Evolutionary conservation across 2,797 vertebrate species (phyloP).

Genomic region (Nyctalus aviator): DNA sequence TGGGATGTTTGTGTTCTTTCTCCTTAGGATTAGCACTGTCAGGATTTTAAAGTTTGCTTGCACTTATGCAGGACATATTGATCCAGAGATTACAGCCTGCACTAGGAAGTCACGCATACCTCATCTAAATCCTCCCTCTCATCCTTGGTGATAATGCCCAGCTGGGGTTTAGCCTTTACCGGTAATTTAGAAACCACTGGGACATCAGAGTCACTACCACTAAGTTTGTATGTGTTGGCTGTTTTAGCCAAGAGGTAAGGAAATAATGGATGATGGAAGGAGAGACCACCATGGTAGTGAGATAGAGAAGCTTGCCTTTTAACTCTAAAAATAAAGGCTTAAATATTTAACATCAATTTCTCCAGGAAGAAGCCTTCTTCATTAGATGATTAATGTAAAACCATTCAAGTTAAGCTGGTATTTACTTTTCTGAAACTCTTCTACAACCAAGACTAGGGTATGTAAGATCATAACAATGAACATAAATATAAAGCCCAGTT

Average conservation of each 20-base stretch:
- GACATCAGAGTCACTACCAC: background rate
- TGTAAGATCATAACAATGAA: background rate
- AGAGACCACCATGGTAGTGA: background rate
- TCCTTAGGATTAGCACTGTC: background rate
- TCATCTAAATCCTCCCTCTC: background rate
- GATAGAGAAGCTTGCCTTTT: background rate
- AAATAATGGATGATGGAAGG: background rate
- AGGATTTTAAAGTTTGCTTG: background rate
- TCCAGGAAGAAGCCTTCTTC: background rate
- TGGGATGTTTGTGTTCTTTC: background rate
- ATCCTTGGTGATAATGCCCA: background rate
- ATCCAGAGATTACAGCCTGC: slow-evolving; percentile 26
- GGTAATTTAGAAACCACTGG: background rate
- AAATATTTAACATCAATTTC: background rate
- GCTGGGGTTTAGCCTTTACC: slow-evolving; percentile 26
- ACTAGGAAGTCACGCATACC: background rate
- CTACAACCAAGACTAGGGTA: background rate
- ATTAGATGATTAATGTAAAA: background rate
- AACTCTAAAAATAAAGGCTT: background rate
- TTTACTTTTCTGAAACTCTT: slow-evolving; percentile 44
- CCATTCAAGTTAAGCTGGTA: background rate
- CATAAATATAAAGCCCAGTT: background rate
- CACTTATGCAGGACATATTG: slow-evolving; percentile 5
- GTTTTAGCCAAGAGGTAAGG: background rate
- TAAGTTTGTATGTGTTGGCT: background rate